Conservation (phyloP, 2,888 invertebrate species). For the Gonocerus acuteangulatus region DNA sequence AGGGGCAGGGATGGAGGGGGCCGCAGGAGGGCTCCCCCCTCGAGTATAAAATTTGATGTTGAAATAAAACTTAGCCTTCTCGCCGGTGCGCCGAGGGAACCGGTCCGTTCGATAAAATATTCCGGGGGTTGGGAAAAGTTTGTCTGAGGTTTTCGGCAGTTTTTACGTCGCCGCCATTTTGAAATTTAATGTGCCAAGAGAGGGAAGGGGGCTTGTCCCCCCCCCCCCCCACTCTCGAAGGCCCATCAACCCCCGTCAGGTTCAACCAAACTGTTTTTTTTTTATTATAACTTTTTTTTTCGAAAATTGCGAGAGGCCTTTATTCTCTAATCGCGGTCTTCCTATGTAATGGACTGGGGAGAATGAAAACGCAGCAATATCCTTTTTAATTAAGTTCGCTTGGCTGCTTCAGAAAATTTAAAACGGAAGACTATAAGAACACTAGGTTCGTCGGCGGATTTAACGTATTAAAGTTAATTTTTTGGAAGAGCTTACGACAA, state of each 20-base stretch:
- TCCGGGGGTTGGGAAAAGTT: slow-evolving; percentile 19
- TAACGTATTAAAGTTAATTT: neutral
- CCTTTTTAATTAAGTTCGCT: slow-evolving; percentile 24
- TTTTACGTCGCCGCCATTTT: slow-evolving; percentile 26
- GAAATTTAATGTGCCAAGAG: slow-evolving; percentile 25
- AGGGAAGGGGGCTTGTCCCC: neutral
- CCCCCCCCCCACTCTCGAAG: neutral
- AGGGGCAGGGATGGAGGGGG: neutral
- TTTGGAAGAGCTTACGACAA: neutral
- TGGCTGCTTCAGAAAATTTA: slow-evolving; percentile 21
- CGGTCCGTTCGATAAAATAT: slow-evolving; percentile 27
- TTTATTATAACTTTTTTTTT: slow-evolving; percentile 7
- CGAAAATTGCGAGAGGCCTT: neutral
- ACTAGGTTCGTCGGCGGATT: neutral
- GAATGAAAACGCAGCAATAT: slow-evolving; percentile 25
- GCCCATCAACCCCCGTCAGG: slow-evolving; percentile 9
- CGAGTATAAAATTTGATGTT: slow-evolving; percentile 29
- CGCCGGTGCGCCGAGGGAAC: neutral
- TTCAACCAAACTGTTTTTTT: neutral
- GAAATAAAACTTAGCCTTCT: slow-evolving; percentile 26
- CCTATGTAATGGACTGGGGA: neutral
- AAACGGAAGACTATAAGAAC: slow-evolving; percentile 17
- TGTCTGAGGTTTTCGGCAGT: slow-evolving; percentile 25
- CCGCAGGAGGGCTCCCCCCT: neutral
- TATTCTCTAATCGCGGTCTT: slow-evolving; percentile 10